Evolutionary conservation across 2,797 vertebrate genomes (phyloP), one percentile per base, ranked within the genome.

Genomic region (Amblyraja radiata): DNA sequence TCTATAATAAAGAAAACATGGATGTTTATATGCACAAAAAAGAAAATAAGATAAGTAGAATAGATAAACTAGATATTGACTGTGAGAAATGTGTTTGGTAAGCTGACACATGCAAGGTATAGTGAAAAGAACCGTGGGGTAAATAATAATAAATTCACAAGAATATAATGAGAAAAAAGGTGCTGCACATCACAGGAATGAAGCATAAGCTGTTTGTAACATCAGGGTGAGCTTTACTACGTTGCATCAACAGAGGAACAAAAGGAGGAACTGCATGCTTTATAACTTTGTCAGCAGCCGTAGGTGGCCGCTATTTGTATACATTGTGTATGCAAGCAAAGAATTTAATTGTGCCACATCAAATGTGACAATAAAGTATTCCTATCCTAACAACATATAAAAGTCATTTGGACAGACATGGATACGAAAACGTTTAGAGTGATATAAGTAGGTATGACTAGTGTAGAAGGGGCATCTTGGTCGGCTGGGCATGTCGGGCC

Each of bases 191-290:
- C 61, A 21, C 84, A 88, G 36, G n/a, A n/a, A 11, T 32, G 61
- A 88, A 88, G 11, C 58, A n/a, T 63, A 54, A 86, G 28, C 83
- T 86, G 80, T 54, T 86, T 32, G 63, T 86, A 86, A 86, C 61
- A 25, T 88, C 63, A 88, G 9, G 8, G 65, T 68, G n/a, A 68
- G n/a, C n/a, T 65, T 88, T 32, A 63, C 28, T 86, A 32, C 28
- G 16, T 88, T 10, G n/a, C 65, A 32, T 68, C 84, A 88, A 88
- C n/a, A 39, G 46, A 54, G 6, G 46, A 54, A 54, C 5, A 54
- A 54, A 54, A 54, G 46, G 46, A 54, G 46, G 46, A 54, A 54
- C 46, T 6, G 46, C 46, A 54, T 54, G 46, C 46, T 54, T 54
- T 54, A 54, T 54, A 54, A 54, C 46, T 54, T 54, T 54, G 46